These are phyloP conservation scores for Typhlichthys eigenmanni DNA, from an alignment of 2,797 vertebrate species.

Conservation along the genomic window DNA sequence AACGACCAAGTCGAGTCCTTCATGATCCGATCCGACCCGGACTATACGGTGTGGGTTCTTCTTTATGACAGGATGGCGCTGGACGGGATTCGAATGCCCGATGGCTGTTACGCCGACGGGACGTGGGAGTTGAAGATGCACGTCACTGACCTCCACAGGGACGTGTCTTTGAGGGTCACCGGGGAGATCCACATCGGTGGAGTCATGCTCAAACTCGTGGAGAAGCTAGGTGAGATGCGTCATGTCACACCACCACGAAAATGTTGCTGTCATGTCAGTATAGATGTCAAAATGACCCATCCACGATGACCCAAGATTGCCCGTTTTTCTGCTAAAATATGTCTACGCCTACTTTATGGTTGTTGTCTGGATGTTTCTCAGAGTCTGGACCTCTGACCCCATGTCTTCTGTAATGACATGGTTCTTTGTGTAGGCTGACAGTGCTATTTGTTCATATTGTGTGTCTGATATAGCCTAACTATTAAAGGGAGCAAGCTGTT, in stretches of 20 bases:
- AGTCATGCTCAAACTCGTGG: constrained; percentile 98
- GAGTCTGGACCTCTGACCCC: constrained; percentile 16
- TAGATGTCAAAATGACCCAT: constrained; percentile 10
- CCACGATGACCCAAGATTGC: not conserved
- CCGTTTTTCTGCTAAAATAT: not conserved
- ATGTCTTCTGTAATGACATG: constrained; percentile 1
- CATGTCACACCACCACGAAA: not conserved
- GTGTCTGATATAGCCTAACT: not conserved
- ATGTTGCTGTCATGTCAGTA: not conserved
- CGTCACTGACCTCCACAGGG: constrained; percentile 93
- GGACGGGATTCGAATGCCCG: constrained; percentile 98
- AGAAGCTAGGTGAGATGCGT: constrained; percentile 89
- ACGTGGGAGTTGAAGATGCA: constrained; percentile 98
- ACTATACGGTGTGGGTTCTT: constrained; percentile 10
- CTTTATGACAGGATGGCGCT: constrained; percentile 86
- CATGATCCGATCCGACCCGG: not conserved
- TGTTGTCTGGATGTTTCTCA: not conserved
- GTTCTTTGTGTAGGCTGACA: constrained; percentile 15
- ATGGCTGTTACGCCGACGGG: constrained; percentile 98
- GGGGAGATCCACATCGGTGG: constrained; percentile 98
- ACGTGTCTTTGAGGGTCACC: constrained; percentile 94
- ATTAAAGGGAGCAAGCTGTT: constrained; percentile 11
- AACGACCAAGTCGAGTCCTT: constrained; percentile 6
- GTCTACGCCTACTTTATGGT: no score
- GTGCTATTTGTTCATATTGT: constrained; percentile 45